Percentiles rank a stretch among this genome's conserved stretches.
Conservation (phyloP, 2,113 vertebrate genomes). For the Platysteira castanea region DNA sequence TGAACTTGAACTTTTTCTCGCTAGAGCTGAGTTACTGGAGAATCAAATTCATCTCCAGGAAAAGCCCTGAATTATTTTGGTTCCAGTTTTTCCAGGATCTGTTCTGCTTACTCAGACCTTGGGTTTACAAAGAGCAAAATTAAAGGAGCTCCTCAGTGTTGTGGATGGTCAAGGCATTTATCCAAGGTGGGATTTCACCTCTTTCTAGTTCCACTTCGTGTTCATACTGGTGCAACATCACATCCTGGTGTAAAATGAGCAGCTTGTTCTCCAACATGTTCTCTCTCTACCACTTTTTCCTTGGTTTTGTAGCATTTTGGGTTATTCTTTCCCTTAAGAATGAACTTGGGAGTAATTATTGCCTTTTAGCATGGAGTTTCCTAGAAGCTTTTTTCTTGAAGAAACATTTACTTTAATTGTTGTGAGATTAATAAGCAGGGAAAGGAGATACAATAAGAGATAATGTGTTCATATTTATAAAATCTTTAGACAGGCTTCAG, state of each 20-base stretch:
- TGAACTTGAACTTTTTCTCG: not conserved
- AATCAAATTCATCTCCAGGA: not conserved
- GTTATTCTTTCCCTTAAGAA: not conserved
- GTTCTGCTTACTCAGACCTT: not conserved
- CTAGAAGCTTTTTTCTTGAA: not conserved
- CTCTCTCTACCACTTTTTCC: not conserved
- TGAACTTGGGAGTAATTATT: not conserved
- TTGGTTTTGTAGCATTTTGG: not conserved
- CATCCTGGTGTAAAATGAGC: not conserved
- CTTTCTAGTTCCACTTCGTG: not conserved
- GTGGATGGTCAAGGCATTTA: not conserved
- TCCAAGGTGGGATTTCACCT: not conserved
- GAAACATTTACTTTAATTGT: slow-evolving; percentile 4
- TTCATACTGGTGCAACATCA: not conserved
- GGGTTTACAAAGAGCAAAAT: not conserved
- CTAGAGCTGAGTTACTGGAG: not conserved
- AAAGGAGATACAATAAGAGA: slow-evolving; percentile 8
- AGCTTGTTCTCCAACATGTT: not conserved
- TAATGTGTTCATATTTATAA: slow-evolving; percentile 20
- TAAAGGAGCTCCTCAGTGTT: not conserved
- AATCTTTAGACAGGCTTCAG: slow-evolving; percentile 11
- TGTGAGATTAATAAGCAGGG: slow-evolving; percentile 8
- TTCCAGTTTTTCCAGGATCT: not conserved
- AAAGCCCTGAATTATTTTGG: not conserved
- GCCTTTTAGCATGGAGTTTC: not conserved